These are phyloP conservation scores for Nothobranchius furzeri DNA, from an alignment of 2,113 vertebrate genomes.

Conservation along the genomic window DNA sequence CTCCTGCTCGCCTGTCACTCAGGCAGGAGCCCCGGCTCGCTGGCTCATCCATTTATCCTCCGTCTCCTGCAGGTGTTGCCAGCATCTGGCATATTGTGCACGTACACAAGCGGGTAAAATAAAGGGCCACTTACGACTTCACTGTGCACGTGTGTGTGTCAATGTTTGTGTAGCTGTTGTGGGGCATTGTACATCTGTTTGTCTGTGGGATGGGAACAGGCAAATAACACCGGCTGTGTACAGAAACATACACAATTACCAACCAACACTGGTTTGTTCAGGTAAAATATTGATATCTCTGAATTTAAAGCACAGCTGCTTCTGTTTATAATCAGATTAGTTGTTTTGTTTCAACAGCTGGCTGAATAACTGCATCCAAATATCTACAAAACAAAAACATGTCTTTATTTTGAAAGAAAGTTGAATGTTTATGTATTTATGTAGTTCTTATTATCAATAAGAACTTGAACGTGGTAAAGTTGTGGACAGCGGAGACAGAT, in stretches of 20 bases:
- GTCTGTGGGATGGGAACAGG: constrained; percentile 6
- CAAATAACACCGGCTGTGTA: background rate
- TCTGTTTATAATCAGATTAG: background rate
- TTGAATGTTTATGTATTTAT: no score
- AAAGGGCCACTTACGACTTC: background rate
- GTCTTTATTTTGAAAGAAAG: background rate
- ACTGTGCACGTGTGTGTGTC: constrained; percentile 24
- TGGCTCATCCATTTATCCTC: constrained; percentile 50
- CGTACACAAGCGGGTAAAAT: constrained; percentile 18
- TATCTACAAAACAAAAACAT: background rate
- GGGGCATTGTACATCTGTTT: constrained; percentile 2
- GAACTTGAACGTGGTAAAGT: no score
- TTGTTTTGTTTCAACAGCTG: background rate
- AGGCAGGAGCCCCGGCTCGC: constrained; percentile 47
- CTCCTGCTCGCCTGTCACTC: constrained; percentile 72
- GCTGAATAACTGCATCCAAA: background rate
- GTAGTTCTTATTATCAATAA: no score
- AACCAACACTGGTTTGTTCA: background rate
- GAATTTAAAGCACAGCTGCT: background rate
- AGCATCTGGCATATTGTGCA: constrained; percentile 41
- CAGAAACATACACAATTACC: background rate
- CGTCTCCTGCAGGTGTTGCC: constrained; percentile 67
- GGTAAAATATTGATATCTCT: background rate
- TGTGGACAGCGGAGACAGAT: background rate
- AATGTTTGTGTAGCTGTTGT: constrained; percentile 43